Conservation (phyloP, 2,888 invertebrate species). For the Darwinula stevensoni region DNA sequence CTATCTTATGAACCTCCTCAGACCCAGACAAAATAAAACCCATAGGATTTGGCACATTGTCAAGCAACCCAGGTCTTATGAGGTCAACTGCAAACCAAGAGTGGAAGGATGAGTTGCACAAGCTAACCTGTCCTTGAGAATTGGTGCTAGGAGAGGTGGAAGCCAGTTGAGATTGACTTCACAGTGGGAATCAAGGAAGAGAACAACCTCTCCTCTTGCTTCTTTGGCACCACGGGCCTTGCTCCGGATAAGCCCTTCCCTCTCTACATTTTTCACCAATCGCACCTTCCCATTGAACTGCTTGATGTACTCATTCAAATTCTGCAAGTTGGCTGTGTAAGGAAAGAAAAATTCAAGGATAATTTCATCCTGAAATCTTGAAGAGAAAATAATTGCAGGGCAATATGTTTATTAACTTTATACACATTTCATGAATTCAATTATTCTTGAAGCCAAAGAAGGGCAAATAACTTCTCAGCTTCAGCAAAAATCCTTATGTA, state of each 20-base stretch:
- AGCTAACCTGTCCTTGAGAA: conserved; percentile 40
- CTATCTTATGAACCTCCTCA: too few species aligned
- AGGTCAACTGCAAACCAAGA: neutral
- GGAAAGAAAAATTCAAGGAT: conserved; percentile 9
- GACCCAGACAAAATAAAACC: too few species aligned
- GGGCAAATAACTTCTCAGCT: too few species aligned
- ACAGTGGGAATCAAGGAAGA: conserved; percentile 93
- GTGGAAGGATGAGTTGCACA: neutral
- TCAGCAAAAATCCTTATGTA: too few species aligned
- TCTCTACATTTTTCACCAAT: conserved; percentile 51
- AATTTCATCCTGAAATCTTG: neutral
- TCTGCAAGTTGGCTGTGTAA: too few species aligned
- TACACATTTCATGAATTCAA: too few species aligned
- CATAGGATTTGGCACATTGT: too few species aligned
- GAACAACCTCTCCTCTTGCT: conserved; percentile 76
- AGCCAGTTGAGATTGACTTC: conserved; percentile 93
- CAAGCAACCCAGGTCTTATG: too few species aligned
- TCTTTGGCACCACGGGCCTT: conserved; percentile 68
- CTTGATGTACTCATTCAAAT: conserved; percentile 50
- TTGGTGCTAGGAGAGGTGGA: conserved; percentile 76
- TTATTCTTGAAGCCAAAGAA: too few species aligned
- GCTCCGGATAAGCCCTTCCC: conserved; percentile 80
- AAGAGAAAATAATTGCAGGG: too few species aligned
- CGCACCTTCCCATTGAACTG: conserved; percentile 64
- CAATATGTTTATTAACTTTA: too few species aligned